These are phyloP conservation scores for Okapia johnstoni DNA, from an alignment of 2,113 vertebrate species.

Conservation along the genomic window DNA sequence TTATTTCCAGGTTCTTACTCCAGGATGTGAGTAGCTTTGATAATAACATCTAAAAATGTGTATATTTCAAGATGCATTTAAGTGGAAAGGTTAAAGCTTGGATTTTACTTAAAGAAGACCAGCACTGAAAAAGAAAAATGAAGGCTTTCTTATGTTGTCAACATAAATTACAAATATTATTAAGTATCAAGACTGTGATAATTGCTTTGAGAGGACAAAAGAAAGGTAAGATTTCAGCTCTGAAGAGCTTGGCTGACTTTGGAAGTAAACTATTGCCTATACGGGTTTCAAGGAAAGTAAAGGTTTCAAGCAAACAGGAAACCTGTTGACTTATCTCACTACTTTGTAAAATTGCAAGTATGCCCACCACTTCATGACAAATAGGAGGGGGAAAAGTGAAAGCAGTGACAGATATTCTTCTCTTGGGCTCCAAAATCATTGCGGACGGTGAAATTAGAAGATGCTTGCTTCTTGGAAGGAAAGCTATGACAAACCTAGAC, in stretches of 20 bases:
- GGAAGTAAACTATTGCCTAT: background rate
- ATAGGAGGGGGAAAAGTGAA: background rate
- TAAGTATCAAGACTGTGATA: background rate
- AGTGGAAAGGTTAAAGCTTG: constrained; percentile 21
- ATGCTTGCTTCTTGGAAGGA: background rate
- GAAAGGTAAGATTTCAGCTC: background rate
- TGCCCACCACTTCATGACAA: background rate
- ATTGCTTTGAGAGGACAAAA: background rate
- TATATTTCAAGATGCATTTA: background rate
- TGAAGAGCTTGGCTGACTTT: background rate
- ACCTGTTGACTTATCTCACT: background rate
- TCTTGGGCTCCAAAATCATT: background rate
- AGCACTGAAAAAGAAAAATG: background rate
- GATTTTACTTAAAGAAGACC: background rate
- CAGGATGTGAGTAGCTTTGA: background rate
- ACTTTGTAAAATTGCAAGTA: background rate
- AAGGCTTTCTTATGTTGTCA: background rate
- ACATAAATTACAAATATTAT: background rate
- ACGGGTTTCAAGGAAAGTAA: background rate
- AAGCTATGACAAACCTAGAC: background rate
- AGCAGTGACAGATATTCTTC: background rate
- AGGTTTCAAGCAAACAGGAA: background rate
- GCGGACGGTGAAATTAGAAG: background rate
- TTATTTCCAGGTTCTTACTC: background rate
- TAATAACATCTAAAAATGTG: background rate